Percentiles rank a stretch among this genome's conserved stretches.
These are phyloP conservation scores for Melanotaenia parkinsoni DNA, from an alignment of 2,797 vertebrate species.

Conservation along the genomic window DNA sequence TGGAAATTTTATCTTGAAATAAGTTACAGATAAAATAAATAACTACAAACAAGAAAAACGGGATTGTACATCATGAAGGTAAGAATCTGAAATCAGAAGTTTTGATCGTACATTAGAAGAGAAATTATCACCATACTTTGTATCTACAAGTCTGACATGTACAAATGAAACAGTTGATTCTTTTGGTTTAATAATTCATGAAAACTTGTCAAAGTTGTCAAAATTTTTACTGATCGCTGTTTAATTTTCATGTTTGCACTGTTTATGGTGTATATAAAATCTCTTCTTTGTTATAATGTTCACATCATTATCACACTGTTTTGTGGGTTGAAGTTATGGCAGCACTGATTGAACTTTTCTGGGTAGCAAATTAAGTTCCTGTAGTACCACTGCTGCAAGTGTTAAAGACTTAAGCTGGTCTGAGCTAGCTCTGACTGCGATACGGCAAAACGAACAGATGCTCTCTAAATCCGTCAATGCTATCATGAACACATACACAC, in stretches of 20 bases:
- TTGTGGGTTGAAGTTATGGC: constrained; percentile 1
- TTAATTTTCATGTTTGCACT: neutral
- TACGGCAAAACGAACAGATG: constrained; percentile 68
- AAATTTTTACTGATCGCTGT: neutral
- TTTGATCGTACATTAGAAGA: neutral
- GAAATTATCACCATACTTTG: neutral
- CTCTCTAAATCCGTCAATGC: constrained; percentile 59
- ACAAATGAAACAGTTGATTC: neutral
- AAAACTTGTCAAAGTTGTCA: neutral
- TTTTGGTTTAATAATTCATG: neutral
- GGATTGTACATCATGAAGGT: too few relatives aligned
- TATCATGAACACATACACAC: neutral
- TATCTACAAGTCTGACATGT: neutral
- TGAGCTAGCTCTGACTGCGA: constrained; percentile 64
- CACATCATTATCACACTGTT: neutral
- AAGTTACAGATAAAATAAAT: too few relatives aligned
- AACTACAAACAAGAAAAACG: too few relatives aligned
- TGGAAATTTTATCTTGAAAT: neutral
- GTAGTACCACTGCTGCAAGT: constrained; percentile 19
- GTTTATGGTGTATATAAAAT: constrained; percentile 7
- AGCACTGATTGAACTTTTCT: neutral
- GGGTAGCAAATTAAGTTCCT: neutral
- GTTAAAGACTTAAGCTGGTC: constrained; percentile 70
- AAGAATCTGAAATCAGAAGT: too few relatives aligned
- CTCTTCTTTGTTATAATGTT: neutral